Evolutionary conservation across 1,140 invertebrate genomes (phyloP).

Genomic region (Drosophila serrata): DNA sequence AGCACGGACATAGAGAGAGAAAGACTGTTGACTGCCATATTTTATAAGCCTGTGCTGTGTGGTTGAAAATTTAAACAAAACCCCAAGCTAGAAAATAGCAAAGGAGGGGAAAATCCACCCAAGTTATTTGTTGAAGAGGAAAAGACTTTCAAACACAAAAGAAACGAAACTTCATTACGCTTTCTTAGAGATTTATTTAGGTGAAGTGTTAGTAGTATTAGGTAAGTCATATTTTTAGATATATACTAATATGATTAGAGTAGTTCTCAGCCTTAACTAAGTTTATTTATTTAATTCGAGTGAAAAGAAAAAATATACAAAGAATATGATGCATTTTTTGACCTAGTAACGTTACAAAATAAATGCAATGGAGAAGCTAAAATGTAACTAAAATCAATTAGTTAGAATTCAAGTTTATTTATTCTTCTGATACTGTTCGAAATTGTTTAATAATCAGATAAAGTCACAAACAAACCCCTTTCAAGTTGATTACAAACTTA

Average conservation of each 20-base stretch:
- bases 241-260: neutral
- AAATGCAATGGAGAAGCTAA: no score
- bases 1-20: slow-evolving; percentile 38
- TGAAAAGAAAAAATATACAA: neutral
- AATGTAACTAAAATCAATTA: no score
- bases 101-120: slow-evolving; percentile 10
- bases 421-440: neutral
- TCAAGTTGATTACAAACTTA: no score
- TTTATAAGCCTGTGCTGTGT: slow-evolving; percentile 66
- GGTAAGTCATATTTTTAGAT: neutral
- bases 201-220: neutral
- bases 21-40: slow-evolving; percentile 68
- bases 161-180: slow-evolving; percentile 38
- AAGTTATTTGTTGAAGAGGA: slow-evolving; percentile 37
- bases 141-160: neutral
- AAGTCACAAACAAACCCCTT: neutral
- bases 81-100: slow-evolving; percentile 57
- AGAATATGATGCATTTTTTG: accelerated
- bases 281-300: neutral
- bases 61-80: slow-evolving; percentile 78
- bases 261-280: neutral
- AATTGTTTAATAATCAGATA: neutral
- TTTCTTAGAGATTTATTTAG: slow-evolving; percentile 9
- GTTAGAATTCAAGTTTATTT: neutral
- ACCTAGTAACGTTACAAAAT: no score